These are phyloP conservation scores for Micronycteris hirsuta DNA, from an alignment of 2,113 vertebrate species.

Conservation along the genomic window DNA sequence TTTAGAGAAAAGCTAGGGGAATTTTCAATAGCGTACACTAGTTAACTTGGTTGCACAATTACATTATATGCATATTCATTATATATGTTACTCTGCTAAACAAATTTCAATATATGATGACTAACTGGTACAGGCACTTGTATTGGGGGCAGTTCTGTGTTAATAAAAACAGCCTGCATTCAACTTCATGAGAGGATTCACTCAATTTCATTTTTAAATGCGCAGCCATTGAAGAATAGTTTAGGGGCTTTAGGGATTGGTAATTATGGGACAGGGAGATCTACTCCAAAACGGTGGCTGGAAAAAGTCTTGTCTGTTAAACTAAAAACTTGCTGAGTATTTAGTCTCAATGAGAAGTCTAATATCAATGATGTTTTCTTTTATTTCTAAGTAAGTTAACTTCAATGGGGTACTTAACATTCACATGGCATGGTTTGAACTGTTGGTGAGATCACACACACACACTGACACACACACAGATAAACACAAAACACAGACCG, in stretches of 20 bases:
- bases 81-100: background rate
- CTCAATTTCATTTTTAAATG: background rate
- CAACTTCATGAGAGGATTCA: background rate
- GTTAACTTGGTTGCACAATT: background rate
- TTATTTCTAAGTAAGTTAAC: background rate
- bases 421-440: background rate
- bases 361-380: background rate
- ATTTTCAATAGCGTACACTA: background rate
- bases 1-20: background rate
- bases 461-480: background rate
- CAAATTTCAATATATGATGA: background rate
- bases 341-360: background rate
- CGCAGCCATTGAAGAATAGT: background rate
- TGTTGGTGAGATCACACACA: background rate
- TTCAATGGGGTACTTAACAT: background rate
- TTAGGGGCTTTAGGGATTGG: fast-evolving
- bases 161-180: background rate
- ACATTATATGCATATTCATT: background rate
- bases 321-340: background rate
- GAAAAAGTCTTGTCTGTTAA: background rate
- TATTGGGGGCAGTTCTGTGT: background rate
- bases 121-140: background rate
- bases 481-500: background rate
- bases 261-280: background rate
- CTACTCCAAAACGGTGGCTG: background rate